These are phyloP conservation scores for Dryobates pubescens DNA, from an alignment of 2,797 vertebrate species.

Conservation along the genomic window DNA sequence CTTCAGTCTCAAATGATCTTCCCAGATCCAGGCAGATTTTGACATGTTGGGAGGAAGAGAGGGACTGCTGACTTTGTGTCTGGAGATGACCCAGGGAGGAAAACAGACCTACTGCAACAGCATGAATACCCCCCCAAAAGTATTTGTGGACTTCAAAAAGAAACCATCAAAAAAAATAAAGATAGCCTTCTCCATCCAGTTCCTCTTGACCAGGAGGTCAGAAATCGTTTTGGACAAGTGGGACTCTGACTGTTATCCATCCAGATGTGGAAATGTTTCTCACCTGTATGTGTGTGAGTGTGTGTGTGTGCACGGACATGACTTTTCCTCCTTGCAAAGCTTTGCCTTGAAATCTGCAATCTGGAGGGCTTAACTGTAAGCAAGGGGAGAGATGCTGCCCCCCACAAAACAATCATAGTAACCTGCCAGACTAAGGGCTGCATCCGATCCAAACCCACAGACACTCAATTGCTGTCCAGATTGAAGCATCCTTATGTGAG, in stretches of 20 bases:
- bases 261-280: constrained; percentile 2
- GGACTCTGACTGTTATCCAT: background rate
- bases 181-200: background rate
- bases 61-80: background rate
- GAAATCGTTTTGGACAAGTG: constrained; percentile 18
- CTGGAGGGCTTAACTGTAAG: background rate
- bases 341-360: background rate
- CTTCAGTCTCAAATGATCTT: background rate
- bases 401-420: background rate
- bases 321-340: constrained; percentile 15
- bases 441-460: background rate
- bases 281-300: background rate
- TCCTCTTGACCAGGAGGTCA: background rate
- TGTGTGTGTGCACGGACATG: background rate
- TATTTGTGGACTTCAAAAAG: background rate
- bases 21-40: background rate
- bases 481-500: background rate
- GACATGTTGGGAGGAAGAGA: background rate
- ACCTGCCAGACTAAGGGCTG: constrained; percentile 23
- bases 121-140: background rate
- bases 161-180: constrained; percentile 1
- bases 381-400: background rate
- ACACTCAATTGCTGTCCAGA: background rate
- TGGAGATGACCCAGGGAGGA: background rate
- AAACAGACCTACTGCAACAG: background rate